These are phyloP conservation scores for Dicaeum eximium DNA, from an alignment of 2,113 vertebrate species.

Conservation along the genomic window DNA sequence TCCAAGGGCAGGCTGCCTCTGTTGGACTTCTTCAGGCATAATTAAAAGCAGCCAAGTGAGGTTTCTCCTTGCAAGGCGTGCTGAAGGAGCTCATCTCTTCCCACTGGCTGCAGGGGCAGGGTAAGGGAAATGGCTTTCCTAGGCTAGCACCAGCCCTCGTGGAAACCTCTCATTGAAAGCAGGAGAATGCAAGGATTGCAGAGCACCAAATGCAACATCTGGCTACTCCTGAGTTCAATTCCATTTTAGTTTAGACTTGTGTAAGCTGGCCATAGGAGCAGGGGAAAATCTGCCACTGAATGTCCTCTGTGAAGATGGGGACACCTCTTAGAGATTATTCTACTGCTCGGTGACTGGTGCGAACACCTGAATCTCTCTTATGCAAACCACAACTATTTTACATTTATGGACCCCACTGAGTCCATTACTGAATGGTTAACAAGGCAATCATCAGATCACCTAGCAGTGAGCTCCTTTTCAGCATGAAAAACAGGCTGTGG, in stretches of 20 bases:
- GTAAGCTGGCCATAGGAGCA: accelerated
- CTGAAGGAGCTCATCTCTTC: neutral
- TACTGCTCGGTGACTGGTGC: neutral
- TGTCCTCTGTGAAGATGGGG: neutral
- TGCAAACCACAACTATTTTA: neutral
- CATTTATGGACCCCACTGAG: neutral
- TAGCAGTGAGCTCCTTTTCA: neutral
- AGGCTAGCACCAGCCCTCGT: neutral
- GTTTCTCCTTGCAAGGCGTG: neutral
- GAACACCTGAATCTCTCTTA: neutral
- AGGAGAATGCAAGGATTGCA: neutral
- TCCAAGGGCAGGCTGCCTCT: neutral
- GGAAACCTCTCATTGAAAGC: neutral
- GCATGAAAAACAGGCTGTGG: neutral
- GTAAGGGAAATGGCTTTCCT: neutral
- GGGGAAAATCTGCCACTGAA: neutral
- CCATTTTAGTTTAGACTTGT: neutral
- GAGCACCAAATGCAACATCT: neutral
- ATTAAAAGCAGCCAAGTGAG: neutral
- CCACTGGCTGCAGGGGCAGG: neutral
- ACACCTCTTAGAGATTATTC: neutral
- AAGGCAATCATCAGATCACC: neutral
- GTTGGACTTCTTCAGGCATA: neutral
- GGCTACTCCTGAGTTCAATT: neutral
- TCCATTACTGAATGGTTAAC: neutral